Conservation (phyloP, 2,888 invertebrate species). For the Hydraecia micacea region DNA sequence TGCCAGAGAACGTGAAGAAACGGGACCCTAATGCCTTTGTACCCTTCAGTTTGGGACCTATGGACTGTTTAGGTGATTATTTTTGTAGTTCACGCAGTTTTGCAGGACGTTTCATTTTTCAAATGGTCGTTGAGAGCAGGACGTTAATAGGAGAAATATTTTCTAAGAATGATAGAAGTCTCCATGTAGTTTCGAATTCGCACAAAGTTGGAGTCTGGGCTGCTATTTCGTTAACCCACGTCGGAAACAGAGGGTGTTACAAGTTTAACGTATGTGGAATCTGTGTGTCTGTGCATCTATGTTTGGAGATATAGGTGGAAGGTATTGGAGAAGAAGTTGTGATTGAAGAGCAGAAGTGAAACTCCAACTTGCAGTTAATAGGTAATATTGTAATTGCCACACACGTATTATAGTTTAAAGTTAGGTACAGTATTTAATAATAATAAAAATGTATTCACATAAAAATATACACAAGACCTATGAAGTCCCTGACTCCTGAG, state of each 20-base stretch:
- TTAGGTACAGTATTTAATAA: too few relatives aligned
- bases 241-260: too few relatives aligned
- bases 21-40: constrained; percentile 82
- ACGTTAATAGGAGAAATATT: neutral
- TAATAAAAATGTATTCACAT: too few relatives aligned
- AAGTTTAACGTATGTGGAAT: too few relatives aligned
- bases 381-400: too few relatives aligned
- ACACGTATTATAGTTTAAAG: too few relatives aligned
- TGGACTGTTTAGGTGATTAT: constrained; percentile 83
- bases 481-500: too few relatives aligned
- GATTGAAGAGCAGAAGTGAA: neutral
- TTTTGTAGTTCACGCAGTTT: too few relatives aligned
- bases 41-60: constrained; percentile 84
- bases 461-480: too few relatives aligned
- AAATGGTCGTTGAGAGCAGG: neutral
- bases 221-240: neutral
- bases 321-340: neutral
- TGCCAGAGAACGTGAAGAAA: constrained; percentile 77
- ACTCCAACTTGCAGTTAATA: neutral
- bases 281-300: too few relatives aligned
- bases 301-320: too few relatives aligned
- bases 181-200: neutral
- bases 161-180: neutral
- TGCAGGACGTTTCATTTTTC: neutral
- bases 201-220: neutral